Evolutionary conservation across 2,888 invertebrate genomes (phyloP).

Genomic region (Phaedon cochleariae): DNA sequence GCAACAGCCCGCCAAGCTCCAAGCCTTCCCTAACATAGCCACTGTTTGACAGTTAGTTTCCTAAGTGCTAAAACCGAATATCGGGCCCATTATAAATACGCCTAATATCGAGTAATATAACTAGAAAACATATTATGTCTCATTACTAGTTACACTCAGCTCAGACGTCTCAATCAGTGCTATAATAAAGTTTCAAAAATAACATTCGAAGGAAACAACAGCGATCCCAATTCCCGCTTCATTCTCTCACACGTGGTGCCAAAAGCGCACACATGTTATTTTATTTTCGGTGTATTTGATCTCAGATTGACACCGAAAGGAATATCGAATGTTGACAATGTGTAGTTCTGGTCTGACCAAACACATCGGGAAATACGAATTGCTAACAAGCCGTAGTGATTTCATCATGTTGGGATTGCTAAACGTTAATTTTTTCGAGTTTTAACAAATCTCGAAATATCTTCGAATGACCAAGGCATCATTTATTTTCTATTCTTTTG

Average conservation of each 20-base stretch:
- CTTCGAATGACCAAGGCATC: no score
- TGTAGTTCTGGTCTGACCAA: constrained; percentile 32
- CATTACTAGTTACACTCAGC: constrained; percentile 23
- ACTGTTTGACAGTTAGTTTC: no score
- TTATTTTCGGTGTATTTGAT: constrained; percentile 50
- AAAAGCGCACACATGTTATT: constrained; percentile 44
- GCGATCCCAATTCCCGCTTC: constrained; percentile 50
- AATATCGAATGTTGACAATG: constrained; percentile 45
- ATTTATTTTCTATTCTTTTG: no score
- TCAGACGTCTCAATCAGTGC: constrained; percentile 36
- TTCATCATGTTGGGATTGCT: background rate
- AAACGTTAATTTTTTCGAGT: no score
- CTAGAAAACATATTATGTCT: constrained; percentile 17
- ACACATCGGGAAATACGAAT: constrained; percentile 10
- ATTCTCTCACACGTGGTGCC: constrained; percentile 52
- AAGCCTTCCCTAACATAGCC: no score
- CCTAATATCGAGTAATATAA: constrained; percentile 2
- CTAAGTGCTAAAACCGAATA: no score
- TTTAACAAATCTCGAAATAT: no score
- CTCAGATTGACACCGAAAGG: constrained; percentile 49
- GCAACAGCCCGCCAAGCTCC: no score
- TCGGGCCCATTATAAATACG: constrained; percentile 7
- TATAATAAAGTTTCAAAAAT: constrained; percentile 42
- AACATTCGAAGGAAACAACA: constrained; percentile 50
- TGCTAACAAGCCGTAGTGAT: constrained; percentile 18